Evolutionary conservation across 2,797 vertebrate genomes (phyloP).

Genomic region (Myripristis jacobus): DNA sequence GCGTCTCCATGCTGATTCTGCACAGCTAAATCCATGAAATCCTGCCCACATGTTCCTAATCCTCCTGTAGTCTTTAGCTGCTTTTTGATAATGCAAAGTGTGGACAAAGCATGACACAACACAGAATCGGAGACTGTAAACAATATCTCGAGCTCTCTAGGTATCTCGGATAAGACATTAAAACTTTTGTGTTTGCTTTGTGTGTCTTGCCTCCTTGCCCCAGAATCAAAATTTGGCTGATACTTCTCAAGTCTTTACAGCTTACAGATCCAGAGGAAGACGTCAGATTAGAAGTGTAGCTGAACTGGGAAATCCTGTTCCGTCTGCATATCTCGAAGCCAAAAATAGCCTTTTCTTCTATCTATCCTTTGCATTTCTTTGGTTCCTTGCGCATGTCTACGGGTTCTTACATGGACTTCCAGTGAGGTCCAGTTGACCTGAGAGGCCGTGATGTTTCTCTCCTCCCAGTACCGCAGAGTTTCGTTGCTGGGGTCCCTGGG

Average conservation of each 20-base stretch:
- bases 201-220: background rate
- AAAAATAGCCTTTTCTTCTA: background rate
- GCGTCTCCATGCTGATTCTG: constrained; percentile 43
- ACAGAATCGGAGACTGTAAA: constrained; percentile 6
- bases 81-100: constrained; percentile 35
- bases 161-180: background rate
- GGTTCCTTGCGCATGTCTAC: background rate
- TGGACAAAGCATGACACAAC: constrained; percentile 20
- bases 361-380: background rate
- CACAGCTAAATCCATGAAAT: constrained; percentile 65
- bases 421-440: constrained; percentile 91
- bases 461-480: constrained; percentile 89
- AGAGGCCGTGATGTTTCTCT: constrained; percentile 90
- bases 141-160: constrained; percentile 9
- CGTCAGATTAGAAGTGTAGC: background rate
- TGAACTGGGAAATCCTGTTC: background rate
- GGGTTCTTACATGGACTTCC: constrained; percentile 85
- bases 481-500: constrained; percentile 92
- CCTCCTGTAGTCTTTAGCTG: constrained; percentile 33
- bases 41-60: constrained; percentile 63
- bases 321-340: background rate
- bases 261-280: constrained; percentile 5
- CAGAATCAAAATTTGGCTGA: background rate
- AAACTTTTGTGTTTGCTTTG: background rate
- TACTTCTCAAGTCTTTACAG: background rate